Conservation (phyloP, 2,797 vertebrate species). For the Brachymystax lenok region DNA sequence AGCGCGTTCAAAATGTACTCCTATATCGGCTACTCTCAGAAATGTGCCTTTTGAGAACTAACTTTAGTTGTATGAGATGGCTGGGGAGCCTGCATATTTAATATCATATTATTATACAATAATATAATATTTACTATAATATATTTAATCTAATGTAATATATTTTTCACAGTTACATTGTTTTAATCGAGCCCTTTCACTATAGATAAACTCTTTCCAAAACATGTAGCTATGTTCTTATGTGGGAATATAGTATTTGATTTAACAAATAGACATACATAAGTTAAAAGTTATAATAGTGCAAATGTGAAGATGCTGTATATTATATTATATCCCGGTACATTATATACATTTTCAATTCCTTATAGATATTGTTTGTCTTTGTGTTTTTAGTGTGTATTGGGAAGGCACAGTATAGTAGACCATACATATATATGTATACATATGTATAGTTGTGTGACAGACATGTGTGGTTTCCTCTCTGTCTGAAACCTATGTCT, state of each 20-base stretch:
- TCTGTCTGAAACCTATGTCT: constrained; percentile 54
- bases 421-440: neutral
- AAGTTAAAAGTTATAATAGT: neutral
- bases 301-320: neutral
- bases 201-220: no score
- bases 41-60: neutral
- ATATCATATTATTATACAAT: no score
- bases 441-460: constrained; percentile 44
- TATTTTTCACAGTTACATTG: no score
- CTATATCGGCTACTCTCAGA: neutral
- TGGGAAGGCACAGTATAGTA: neutral
- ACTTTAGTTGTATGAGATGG: neutral
- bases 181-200: no score
- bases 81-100: neutral
- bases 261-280: neutral
- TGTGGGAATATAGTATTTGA: no score
- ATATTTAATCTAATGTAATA: no score
- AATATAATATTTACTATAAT: no score
- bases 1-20: no score
- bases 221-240: no score
- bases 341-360: neutral
- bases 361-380: neutral
- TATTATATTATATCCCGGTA: no score
- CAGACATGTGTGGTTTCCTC: constrained; percentile 50
- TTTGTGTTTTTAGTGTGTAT: neutral